These are phyloP conservation scores for Cyanocitta stelleri DNA, from an alignment of 2,113 vertebrate genomes.

Conservation along the genomic window DNA sequence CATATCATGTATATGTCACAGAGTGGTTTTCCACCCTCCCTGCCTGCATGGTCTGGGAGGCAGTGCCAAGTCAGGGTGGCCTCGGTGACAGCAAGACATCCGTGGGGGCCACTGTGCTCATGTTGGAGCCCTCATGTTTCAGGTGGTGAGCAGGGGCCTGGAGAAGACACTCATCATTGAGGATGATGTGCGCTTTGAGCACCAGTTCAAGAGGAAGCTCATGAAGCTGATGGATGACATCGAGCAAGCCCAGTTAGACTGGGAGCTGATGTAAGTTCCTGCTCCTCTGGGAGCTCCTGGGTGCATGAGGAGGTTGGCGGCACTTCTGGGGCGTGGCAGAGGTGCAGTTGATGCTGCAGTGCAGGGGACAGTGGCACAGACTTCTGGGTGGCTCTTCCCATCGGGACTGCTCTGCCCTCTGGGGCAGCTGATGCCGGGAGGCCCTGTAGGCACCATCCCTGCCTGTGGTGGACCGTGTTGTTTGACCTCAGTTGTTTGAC, in stretches of 20 bases:
- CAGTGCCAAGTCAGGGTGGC: neutral
- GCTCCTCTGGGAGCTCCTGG: neutral
- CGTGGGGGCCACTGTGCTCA: accelerated
- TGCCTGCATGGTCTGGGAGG: neutral
- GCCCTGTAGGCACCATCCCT: accelerated
- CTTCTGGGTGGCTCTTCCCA: neutral
- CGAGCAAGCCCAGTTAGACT: slow-evolving; percentile 81
- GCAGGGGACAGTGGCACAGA: neutral
- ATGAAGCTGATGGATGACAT: slow-evolving; percentile 85
- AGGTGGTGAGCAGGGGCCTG: slow-evolving; percentile 84
- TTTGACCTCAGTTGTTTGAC: neutral
- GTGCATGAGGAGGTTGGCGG: neutral
- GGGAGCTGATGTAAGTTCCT: slow-evolving; percentile 96
- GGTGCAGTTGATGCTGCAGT: neutral
- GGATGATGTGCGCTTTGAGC: slow-evolving; percentile 93
- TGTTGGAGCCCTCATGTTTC: neutral
- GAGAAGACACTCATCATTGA: slow-evolving; percentile 87
- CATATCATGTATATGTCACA: accelerated
- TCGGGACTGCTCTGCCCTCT: no score
- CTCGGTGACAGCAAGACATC: neutral
- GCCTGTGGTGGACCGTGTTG: neutral
- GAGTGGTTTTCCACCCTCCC: neutral
- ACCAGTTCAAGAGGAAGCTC: slow-evolving; percentile 87
- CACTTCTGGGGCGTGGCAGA: accelerated
- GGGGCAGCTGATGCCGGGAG: neutral